These are phyloP conservation scores for Drosophila pseudotalamancana DNA, from an alignment of 2,888 invertebrate genomes.

Conservation along the genomic window DNA sequence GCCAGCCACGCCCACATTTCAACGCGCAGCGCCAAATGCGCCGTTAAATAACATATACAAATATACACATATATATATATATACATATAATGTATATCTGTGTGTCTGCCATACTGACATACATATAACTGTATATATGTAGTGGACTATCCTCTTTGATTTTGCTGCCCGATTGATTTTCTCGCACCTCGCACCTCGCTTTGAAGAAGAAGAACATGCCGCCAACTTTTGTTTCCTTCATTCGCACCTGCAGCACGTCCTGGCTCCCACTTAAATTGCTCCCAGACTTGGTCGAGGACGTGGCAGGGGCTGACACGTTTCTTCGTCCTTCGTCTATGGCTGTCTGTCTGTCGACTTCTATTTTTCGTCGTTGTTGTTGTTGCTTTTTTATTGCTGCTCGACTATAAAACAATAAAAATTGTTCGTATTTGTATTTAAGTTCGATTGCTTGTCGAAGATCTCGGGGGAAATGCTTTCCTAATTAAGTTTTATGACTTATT, in stretches of 20 bases:
- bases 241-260: constrained; percentile 51
- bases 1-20: constrained; percentile 55
- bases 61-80: not conserved
- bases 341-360: constrained; percentile 28
- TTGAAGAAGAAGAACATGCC: constrained; percentile 11
- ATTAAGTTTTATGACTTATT: constrained; percentile 73
- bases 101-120: not conserved
- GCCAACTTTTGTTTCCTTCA: constrained; percentile 46
- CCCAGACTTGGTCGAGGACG: constrained; percentile 33
- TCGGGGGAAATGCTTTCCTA: constrained; percentile 66
- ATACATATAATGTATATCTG: not conserved
- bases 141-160: constrained; percentile 59
- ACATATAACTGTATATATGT: not conserved
- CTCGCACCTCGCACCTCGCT: constrained; percentile 51
- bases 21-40: constrained; percentile 49
- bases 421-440: constrained; percentile 51
- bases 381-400: constrained; percentile 45
- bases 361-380: constrained; percentile 6
- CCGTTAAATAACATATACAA: constrained; percentile 33
- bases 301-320: constrained; percentile 1
- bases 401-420: constrained; percentile 74
- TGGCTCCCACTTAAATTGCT: constrained; percentile 50
- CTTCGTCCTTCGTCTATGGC: constrained; percentile 49
- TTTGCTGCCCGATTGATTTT: constrained; percentile 74
- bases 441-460: constrained; percentile 48